Conservation (phyloP, 2,797 vertebrate species). For the Tauraco hartlaubi region DNA sequence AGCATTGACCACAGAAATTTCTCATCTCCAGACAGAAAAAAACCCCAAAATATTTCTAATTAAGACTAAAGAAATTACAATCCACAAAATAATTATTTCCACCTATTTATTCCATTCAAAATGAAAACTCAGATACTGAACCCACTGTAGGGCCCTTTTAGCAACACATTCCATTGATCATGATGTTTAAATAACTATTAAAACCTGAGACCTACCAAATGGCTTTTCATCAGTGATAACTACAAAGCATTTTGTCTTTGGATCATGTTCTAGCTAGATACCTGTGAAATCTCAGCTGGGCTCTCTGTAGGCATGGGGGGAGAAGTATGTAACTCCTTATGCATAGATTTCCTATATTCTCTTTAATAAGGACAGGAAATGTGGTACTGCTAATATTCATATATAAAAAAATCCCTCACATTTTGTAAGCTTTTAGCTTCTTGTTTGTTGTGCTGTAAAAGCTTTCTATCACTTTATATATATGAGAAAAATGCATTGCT, state of each 20-base stretch:
- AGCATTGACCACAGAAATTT: neutral
- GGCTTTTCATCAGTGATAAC: neutral
- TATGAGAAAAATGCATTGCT: neutral
- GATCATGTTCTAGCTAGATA: neutral
- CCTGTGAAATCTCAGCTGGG: neutral
- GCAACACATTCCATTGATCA: neutral
- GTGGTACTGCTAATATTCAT: neutral
- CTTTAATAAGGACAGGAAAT: neutral
- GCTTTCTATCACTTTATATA: neutral
- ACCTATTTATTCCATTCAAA: neutral
- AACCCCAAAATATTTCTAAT: neutral
- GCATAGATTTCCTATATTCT: neutral
- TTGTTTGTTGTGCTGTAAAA: neutral
- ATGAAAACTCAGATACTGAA: neutral
- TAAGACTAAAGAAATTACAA: neutral
- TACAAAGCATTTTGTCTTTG: neutral
- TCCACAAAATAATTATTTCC: neutral
- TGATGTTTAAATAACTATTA: neutral
- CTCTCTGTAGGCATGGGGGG: neutral
- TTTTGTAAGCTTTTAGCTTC: neutral
- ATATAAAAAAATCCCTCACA: neutral
- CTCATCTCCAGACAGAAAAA: neutral
- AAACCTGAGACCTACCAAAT: neutral
- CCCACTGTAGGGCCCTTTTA: neutral
- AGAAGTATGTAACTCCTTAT: accelerated